These are phyloP conservation scores for Scyliorhinus canicula DNA, from an alignment of 2,797 vertebrate genomes.

Conservation along the genomic window DNA sequence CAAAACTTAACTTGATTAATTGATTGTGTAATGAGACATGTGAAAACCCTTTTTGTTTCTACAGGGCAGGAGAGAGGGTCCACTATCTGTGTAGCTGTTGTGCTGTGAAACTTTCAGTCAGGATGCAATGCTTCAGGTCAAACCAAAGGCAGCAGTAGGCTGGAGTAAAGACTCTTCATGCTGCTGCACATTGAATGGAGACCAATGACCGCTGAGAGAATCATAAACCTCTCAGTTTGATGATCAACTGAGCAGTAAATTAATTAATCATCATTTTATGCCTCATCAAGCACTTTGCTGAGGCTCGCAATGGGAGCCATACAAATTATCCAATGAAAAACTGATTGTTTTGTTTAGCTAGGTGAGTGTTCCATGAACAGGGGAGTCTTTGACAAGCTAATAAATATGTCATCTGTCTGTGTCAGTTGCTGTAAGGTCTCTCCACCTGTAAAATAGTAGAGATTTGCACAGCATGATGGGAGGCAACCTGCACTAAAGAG, in stretches of 20 bases:
- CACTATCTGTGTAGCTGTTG: slow-evolving; percentile 38
- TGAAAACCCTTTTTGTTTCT: slow-evolving; percentile 45
- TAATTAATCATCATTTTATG: slow-evolving; percentile 99
- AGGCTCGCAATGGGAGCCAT: slow-evolving; percentile 74
- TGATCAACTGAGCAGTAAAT: slow-evolving; percentile 98
- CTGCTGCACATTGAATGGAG: slow-evolving; percentile 56
- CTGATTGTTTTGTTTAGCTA: slow-evolving; percentile 90
- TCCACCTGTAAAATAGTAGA: slow-evolving; percentile 72
- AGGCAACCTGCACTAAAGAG: slow-evolving; percentile 51
- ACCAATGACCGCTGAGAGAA: slow-evolving; percentile 86
- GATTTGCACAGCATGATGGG: slow-evolving; percentile 55
- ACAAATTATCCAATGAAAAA: slow-evolving; percentile 83
- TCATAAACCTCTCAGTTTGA: slow-evolving; percentile 95
- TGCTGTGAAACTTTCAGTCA: slow-evolving; percentile 48
- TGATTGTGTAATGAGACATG: slow-evolving; percentile 38
- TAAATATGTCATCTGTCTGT: slow-evolving; percentile 93
- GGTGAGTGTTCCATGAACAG: slow-evolving; percentile 69
- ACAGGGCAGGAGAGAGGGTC: slow-evolving; percentile 32
- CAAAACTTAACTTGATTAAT: slow-evolving; percentile 49
- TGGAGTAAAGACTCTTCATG: slow-evolving; percentile 55
- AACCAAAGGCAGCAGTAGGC: slow-evolving; percentile 65
- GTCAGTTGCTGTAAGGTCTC: slow-evolving; percentile 68
- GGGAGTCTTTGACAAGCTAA: slow-evolving; percentile 82
- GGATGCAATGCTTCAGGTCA: slow-evolving; percentile 61
- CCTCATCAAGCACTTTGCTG: slow-evolving; percentile 95